Evolutionary conservation across 2,113 vertebrate genomes (phyloP).

Genomic region (Heterotilapia buettikoferi): DNA sequence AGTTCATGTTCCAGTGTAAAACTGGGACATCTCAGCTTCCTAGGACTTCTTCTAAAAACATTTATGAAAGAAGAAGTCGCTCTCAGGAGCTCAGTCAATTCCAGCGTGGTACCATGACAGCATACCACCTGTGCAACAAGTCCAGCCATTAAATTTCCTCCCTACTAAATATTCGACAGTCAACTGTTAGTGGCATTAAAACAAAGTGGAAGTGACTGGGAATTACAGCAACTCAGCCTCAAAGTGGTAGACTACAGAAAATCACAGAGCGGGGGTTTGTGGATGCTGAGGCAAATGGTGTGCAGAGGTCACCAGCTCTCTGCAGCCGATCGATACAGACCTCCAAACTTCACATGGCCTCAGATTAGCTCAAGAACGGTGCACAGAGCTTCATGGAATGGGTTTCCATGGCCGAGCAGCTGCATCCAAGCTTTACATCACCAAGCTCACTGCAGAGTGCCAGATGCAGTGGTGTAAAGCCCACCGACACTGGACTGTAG

Average conservation of each 20-base stretch:
- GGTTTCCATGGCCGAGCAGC: background rate
- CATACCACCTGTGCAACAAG: background rate
- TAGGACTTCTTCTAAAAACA: background rate
- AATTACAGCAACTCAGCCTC: background rate
- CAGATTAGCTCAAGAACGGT: background rate
- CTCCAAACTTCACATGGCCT: background rate
- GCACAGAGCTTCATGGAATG: background rate
- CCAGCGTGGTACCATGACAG: background rate
- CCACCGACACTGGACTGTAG: background rate
- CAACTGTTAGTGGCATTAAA: background rate
- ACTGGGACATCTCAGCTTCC: background rate
- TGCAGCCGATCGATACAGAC: background rate
- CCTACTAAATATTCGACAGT: background rate
- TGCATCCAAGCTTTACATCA: background rate
- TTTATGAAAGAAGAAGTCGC: background rate
- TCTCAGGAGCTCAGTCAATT: accelerated
- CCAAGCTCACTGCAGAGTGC: background rate
- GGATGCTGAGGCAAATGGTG: background rate
- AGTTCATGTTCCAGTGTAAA: background rate
- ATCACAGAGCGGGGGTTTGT: background rate
- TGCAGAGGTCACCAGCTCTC: background rate
- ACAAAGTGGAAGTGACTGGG: background rate
- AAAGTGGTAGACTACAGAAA: background rate
- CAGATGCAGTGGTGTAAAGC: background rate
- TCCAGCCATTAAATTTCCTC: background rate